Evolutionary conservation across 1,140 invertebrate species (phyloP).

Genomic region (Aphelenchoides besseyi): DNA sequence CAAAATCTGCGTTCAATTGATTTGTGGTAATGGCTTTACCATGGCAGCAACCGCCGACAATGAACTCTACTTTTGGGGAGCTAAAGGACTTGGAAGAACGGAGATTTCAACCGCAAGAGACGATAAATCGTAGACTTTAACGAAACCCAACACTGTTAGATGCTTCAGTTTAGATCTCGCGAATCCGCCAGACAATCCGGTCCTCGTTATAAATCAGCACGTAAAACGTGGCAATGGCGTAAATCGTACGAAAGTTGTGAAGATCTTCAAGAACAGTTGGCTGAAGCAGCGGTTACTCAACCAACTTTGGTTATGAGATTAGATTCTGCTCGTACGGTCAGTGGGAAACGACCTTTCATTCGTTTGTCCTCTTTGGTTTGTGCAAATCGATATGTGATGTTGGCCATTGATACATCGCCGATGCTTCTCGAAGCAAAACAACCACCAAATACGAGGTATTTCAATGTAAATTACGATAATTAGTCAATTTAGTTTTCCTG

Average conservation of each 20-base stretch:
- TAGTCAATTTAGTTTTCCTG: neutral
- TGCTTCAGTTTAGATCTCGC: neutral
- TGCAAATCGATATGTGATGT: conserved; percentile 28
- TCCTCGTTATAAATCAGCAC: conserved; percentile 6
- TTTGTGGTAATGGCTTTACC: conserved; percentile 71
- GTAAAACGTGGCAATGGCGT: conserved; percentile 19
- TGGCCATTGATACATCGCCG: conserved; percentile 36
- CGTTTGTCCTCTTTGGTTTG: conserved; percentile 30
- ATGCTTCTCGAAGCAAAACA: conserved; percentile 18
- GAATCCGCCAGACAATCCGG: neutral
- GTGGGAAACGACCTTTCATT: conserved; percentile 31
- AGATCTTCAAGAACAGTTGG: neutral
- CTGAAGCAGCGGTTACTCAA: conserved; percentile 21
- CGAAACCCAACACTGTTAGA: neutral
- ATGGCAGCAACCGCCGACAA: conserved; percentile 71
- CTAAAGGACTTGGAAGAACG: conserved; percentile 52
- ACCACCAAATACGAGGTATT: neutral
- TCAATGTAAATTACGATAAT: neutral
- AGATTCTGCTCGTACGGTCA: conserved; percentile 17
- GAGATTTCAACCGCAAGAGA: neutral
- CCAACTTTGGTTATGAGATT: conserved; percentile 29
- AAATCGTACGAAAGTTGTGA: neutral
- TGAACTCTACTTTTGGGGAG: conserved; percentile 73
- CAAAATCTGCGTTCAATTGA: conserved; percentile 67
- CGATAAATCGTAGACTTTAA: neutral